Conservation (phyloP, 2,888 invertebrate genomes). For the Chrysolina americana region DNA sequence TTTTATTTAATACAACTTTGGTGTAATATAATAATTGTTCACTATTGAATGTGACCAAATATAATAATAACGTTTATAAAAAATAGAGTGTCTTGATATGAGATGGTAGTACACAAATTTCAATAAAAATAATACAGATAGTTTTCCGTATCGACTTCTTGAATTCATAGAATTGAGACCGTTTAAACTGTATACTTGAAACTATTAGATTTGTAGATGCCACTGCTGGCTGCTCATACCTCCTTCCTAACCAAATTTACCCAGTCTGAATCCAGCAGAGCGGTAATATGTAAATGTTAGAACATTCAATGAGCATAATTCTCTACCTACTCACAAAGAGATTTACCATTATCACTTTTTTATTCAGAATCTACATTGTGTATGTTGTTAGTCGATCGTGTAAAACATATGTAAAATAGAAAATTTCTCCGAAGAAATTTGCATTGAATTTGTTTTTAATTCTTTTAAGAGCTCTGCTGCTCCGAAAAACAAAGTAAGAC, state of each 20-base stretch:
- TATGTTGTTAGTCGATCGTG: slow-evolving; percentile 43
- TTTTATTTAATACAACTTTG: too few species aligned
- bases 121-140: too few species aligned
- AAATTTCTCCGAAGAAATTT: slow-evolving; percentile 52
- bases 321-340: slow-evolving; percentile 36
- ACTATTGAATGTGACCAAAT: too few species aligned
- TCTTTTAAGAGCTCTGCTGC: slow-evolving; percentile 41
- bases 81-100: too few species aligned
- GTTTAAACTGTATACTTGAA: too few species aligned
- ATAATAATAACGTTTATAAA: too few species aligned
- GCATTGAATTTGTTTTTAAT: slow-evolving; percentile 57
- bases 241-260: background rate
- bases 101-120: too few species aligned
- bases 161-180: too few species aligned
- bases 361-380: slow-evolving; percentile 34
- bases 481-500: slow-evolving; percentile 40
- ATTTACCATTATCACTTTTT: slow-evolving; percentile 37
- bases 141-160: too few species aligned
- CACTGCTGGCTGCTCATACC: too few species aligned
- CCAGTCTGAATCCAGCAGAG: slow-evolving; percentile 13
- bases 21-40: too few species aligned
- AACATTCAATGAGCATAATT: slow-evolving; percentile 37
- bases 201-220: too few species aligned
- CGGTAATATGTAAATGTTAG: slow-evolving; percentile 25
- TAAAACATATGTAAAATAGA: slow-evolving; percentile 53